Evolutionary conservation across 2,113 vertebrate genomes (phyloP).

Genomic region (Psophia crepitans): DNA sequence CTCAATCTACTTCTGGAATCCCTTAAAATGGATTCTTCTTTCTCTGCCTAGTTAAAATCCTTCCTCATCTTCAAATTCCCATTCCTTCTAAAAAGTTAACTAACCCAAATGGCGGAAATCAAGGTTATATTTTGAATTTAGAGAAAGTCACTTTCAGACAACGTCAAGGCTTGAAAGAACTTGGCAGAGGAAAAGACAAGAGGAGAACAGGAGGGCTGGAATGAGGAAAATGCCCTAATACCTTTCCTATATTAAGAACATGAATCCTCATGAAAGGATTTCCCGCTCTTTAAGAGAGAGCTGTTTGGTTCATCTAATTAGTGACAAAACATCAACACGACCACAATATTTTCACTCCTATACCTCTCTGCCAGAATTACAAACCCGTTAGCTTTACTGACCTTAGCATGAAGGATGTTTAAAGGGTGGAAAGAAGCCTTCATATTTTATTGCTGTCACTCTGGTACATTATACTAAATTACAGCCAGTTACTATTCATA

Average conservation of each 20-base stretch:
- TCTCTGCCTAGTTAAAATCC: neutral
- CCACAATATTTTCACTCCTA: neutral
- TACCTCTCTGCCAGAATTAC: neutral
- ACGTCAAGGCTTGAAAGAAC: neutral
- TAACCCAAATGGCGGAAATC: neutral
- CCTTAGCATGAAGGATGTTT: neutral
- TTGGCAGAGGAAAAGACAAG: neutral
- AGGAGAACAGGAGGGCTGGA: neutral
- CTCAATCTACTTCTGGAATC: neutral
- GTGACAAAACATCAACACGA: neutral
- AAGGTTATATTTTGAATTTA: neutral
- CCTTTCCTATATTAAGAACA: neutral
- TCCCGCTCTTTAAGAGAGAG: neutral
- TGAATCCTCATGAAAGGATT: neutral
- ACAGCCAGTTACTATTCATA: neutral
- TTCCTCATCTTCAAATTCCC: neutral
- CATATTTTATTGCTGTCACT: neutral
- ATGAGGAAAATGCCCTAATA: neutral
- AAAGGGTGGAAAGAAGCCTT: neutral
- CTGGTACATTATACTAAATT: neutral
- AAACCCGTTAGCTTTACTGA: neutral
- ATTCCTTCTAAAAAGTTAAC: neutral
- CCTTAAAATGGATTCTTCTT: neutral
- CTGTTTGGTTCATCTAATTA: neutral
- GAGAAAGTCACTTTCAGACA: neutral